These are phyloP conservation scores for Polymixis flavicincta DNA, from an alignment of 2,888 invertebrate species.

Conservation along the genomic window DNA sequence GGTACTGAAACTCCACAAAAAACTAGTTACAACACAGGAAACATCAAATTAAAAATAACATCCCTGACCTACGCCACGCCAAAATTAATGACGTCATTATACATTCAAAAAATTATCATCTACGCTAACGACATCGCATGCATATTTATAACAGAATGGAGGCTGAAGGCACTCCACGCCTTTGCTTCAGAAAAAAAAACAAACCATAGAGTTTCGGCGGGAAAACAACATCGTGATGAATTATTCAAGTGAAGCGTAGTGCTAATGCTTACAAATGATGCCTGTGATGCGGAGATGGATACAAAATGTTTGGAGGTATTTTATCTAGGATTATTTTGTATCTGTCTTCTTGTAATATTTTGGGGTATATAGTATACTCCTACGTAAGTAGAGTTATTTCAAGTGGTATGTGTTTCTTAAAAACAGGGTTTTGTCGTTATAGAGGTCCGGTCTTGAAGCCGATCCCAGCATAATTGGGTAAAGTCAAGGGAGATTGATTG, in stretches of 20 bases:
- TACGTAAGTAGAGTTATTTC: neutral
- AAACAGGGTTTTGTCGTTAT: neutral
- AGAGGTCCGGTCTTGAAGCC: neutral
- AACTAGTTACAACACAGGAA: neutral
- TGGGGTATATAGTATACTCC: neutral
- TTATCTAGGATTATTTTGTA: conserved; percentile 51
- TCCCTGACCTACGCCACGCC: conserved; percentile 65
- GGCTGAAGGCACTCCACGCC: conserved; percentile 58
- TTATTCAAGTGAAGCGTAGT: conserved; percentile 75
- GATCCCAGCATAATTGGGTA: neutral
- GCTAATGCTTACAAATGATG: conserved; percentile 82
- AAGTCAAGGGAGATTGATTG: neutral
- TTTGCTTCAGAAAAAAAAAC: conserved; percentile 68
- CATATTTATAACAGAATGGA: conserved; percentile 74
- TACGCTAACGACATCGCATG: conserved; percentile 73
- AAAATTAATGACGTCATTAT: conserved; percentile 65
- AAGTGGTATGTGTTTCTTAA: neutral
- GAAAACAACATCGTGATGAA: conserved; percentile 77
- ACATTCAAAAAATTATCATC: conserved; percentile 75
- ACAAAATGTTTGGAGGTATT: conserved; percentile 24
- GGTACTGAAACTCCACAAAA: too few relatives aligned
- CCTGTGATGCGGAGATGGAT: conserved; percentile 43
- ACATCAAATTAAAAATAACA: conserved; percentile 25
- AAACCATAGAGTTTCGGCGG: conserved; percentile 62
- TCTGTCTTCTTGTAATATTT: neutral